Conservation (phyloP, 2,113 vertebrate genomes). For the Mesoclemmys tuberculata region DNA sequence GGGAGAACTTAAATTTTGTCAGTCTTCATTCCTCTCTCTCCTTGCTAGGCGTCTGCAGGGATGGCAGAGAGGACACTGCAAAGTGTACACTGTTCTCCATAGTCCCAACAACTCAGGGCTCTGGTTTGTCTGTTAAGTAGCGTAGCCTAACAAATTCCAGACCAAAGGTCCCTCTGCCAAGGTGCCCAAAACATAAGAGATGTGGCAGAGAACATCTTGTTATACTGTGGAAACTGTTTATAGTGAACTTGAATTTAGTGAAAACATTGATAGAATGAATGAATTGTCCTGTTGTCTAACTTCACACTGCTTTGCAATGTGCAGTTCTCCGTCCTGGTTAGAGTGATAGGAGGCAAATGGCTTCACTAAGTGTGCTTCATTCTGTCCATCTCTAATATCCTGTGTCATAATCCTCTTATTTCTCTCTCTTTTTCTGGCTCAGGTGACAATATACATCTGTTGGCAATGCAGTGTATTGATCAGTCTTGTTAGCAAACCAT, state of each 20-base stretch:
- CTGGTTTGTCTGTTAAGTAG: fast-evolving
- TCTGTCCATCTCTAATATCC: background rate
- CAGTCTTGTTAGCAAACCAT: fast-evolving
- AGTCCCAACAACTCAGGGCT: fast-evolving
- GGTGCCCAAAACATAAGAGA: background rate
- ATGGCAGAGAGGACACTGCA: fast-evolving
- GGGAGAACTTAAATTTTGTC: background rate
- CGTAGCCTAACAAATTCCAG: background rate
- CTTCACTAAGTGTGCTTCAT: too few species aligned
- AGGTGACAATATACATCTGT: too few species aligned
- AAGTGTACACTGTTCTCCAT: fast-evolving
- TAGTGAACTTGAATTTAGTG: background rate
- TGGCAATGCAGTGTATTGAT: fast-evolving
- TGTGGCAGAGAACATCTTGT: background rate
- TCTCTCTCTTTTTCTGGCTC: background rate
- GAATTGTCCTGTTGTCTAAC: background rate
- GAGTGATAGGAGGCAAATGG: background rate
- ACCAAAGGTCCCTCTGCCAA: fast-evolving
- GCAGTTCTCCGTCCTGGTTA: background rate
- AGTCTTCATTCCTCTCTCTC: fast-evolving
- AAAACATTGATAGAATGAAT: background rate
- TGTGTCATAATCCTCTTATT: background rate
- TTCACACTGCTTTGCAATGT: too few species aligned
- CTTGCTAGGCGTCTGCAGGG: background rate
- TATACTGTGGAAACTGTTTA: background rate